phyloP scores from a whole-genome alignment of 2,888 invertebrate species.

The Tenthredo mesomela region DNA sequence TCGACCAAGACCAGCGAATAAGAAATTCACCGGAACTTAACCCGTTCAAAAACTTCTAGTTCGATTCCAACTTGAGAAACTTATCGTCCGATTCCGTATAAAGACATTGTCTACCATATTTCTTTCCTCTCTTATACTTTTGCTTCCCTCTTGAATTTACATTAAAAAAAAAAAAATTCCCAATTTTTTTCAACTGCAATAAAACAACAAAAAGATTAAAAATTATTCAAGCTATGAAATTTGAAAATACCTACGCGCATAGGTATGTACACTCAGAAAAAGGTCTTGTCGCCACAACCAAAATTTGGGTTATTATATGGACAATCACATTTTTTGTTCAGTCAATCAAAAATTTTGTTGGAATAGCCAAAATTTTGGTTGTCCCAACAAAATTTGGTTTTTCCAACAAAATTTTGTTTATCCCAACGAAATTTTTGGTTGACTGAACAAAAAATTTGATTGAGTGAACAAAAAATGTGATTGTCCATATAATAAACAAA shows the following conservation, averaged over 20 bases:
- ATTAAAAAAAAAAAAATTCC: neutral
- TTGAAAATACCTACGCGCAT: neutral
- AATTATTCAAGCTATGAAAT: neutral
- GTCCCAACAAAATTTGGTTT: no score
- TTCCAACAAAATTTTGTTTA: no score
- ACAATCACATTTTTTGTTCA: no score
- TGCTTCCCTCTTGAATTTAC: neutral
- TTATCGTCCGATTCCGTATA: neutral
- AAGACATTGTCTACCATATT: neutral
- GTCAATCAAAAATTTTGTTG: no score
- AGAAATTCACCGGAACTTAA: neutral
- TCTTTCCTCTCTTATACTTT: neutral
- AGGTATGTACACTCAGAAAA: no score
- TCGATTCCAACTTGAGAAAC: constrained; percentile 9
- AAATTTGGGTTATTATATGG: no score
- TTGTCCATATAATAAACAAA: no score
- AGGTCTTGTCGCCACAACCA: no score
- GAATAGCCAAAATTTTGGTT: no score
- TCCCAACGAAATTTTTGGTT: no score
- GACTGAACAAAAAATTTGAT: no score
- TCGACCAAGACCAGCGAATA: neutral
- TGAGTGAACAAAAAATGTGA: no score
- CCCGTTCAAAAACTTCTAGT: constrained; percentile 12
- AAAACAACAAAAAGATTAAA: neutral
- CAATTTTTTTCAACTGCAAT: neutral